Evolutionary conservation across 2,113 vertebrate species (phyloP).

Genomic region (Dryoscopus gambensis): DNA sequence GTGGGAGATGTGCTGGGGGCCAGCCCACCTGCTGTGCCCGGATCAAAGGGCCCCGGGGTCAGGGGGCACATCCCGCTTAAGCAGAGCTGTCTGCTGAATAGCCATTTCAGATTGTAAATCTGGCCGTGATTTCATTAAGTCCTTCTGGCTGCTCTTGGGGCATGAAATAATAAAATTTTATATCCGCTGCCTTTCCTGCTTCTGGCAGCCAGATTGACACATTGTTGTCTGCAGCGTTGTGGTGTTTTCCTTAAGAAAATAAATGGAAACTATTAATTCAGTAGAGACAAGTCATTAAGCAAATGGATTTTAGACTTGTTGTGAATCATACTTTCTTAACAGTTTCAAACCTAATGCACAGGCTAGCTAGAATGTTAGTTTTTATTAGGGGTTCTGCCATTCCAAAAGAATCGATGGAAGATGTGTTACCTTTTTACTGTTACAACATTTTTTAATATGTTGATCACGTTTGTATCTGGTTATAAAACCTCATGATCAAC

Average conservation of each 20-base stretch:
- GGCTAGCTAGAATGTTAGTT: neutral
- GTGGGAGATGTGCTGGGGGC: conserved; percentile 70
- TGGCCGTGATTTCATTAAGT: conserved; percentile 81
- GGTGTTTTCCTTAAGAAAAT: conserved; percentile 45
- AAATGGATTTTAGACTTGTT: neutral
- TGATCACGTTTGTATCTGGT: neutral
- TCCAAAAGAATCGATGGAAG: neutral
- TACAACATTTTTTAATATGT: neutral
- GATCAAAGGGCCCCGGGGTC: conserved; percentile 79
- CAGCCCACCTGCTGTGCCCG: conserved; percentile 76
- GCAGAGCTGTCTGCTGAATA: conserved; percentile 79
- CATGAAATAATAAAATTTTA: conserved; percentile 83
- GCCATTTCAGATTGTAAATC: conserved; percentile 84
- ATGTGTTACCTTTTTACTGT: neutral
- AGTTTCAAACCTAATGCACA: neutral
- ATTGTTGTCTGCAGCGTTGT: conserved; percentile 42
- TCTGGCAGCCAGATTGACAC: conserved; percentile 73
- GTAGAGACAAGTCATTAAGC: conserved; percentile 8
- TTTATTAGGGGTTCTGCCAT: neutral
- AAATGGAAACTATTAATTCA: conserved; percentile 36
- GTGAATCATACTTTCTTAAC: neutral
- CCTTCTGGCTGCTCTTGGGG: conserved; percentile 76
- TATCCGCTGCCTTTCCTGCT: conserved; percentile 77
- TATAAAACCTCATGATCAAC: neutral
- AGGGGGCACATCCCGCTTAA: conserved; percentile 71